phyloP scores from a whole-genome alignment of 1,140 invertebrate genomes.

The Drosophila kurseongensis region DNA sequence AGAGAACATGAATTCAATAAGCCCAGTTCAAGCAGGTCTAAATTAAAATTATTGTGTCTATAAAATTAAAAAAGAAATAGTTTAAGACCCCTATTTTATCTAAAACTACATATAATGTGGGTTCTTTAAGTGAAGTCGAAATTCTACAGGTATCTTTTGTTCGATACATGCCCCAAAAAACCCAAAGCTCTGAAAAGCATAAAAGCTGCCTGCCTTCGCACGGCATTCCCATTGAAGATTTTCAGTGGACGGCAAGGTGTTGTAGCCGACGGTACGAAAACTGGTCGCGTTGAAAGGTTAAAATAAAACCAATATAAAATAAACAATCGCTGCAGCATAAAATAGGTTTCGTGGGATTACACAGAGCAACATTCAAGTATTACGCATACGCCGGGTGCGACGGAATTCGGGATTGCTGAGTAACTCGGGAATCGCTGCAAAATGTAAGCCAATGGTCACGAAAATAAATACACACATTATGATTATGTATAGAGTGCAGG shows the following conservation, averaged over 20 bases:
- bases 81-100: too few species aligned
- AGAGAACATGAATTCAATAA: too few species aligned
- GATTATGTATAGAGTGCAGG: conserved; percentile 5
- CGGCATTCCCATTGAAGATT: conserved; percentile 4
- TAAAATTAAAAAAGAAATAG: too few species aligned
- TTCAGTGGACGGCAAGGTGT: conserved; percentile 52
- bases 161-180: neutral
- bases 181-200: conserved; percentile 24
- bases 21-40: too few species aligned
- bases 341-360: conserved; percentile 12
- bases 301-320: conserved; percentile 25
- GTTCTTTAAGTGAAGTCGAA: too few species aligned
- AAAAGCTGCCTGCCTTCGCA: conserved; percentile 38
- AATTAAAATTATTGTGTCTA: too few species aligned
- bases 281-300: conserved; percentile 14
- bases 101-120: too few species aligned
- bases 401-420: conserved; percentile 1
- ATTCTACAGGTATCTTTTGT: conserved; percentile 6
- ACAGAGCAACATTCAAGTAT: conserved; percentile 15
- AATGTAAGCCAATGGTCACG: conserved; percentile 52
- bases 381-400: conserved; percentile 49
- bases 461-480: conserved; percentile 19
- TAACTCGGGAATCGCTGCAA: conserved; percentile 5
- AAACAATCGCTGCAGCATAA: conserved; percentile 31
- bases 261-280: conserved; percentile 37